A percentile compares a stretch with the other conserved stretches of the same genome.
Conservation (phyloP, 2,797 vertebrate species). For the Pantherophis vulpinus region DNA sequence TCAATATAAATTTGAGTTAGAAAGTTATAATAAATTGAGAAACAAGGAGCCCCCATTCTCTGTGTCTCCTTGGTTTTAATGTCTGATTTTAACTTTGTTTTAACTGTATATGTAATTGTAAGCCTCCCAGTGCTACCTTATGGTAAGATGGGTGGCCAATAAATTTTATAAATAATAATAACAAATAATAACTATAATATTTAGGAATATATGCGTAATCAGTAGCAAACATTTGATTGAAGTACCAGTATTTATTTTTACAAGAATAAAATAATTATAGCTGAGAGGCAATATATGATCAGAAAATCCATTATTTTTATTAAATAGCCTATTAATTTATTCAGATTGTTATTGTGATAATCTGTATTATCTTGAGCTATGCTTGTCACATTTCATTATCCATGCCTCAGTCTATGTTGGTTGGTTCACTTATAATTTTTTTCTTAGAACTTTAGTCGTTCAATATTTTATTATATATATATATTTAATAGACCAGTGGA, state of each 20-base stretch:
- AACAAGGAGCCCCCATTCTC: neutral
- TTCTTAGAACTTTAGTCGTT: neutral
- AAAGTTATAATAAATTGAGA: neutral
- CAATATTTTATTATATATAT: neutral
- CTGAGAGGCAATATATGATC: neutral
- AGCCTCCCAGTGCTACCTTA: neutral
- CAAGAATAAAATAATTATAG: constrained; percentile 9
- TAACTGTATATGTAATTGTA: neutral
- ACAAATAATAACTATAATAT: neutral
- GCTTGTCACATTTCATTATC: neutral
- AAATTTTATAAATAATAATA: neutral
- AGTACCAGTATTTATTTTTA: neutral
- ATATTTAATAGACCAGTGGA: neutral
- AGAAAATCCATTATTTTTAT: neutral
- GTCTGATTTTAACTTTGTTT: neutral
- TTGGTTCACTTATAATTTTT: neutral
- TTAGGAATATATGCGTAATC: constrained; percentile 1
- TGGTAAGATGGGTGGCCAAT: neutral
- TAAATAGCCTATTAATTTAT: neutral
- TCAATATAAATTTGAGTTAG: neutral
- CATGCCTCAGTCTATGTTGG: neutral
- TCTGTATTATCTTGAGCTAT: neutral
- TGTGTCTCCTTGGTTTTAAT: neutral
- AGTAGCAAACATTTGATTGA: neutral
- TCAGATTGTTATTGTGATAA: neutral